Evolutionary conservation across 2,797 vertebrate species (phyloP).

Genomic region (Halcyon badia): DNA sequence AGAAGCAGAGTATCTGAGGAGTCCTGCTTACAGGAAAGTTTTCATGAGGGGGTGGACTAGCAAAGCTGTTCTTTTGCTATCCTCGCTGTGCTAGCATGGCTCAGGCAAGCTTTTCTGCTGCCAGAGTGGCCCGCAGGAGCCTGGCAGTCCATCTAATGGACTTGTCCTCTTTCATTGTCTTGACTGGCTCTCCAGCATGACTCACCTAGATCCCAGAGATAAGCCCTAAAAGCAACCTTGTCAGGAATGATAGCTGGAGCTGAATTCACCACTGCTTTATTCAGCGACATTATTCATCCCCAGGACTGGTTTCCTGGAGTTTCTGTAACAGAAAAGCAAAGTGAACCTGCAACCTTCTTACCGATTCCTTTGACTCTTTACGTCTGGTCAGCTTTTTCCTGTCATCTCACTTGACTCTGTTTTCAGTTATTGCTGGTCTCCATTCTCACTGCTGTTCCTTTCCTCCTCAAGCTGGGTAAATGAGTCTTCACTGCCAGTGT

Average conservation of each 20-base stretch:
- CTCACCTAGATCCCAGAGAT: neutral
- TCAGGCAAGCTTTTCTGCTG: neutral
- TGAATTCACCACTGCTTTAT: neutral
- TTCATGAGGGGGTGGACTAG: neutral
- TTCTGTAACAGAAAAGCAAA: neutral
- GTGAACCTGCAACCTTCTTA: neutral
- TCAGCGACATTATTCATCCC: neutral
- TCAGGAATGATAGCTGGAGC: neutral
- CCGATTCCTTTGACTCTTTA: accelerated
- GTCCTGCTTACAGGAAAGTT: neutral
- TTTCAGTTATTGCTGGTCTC: neutral
- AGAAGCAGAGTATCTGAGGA: neutral
- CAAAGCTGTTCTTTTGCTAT: neutral
- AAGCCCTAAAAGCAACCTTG: neutral
- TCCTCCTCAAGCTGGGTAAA: neutral
- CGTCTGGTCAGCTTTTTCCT: neutral
- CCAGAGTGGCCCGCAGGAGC: neutral
- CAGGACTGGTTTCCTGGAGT: neutral
- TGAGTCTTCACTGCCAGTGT: accelerated
- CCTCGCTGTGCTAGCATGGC: accelerated
- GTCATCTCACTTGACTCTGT: neutral
- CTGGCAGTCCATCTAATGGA: neutral
- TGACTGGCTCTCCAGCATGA: neutral
- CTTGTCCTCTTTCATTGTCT: neutral
- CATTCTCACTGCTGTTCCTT: accelerated